Base-by-base conservation (phyloP, 23 tunicate genomes). In the Ascidia mentula region DNA sequence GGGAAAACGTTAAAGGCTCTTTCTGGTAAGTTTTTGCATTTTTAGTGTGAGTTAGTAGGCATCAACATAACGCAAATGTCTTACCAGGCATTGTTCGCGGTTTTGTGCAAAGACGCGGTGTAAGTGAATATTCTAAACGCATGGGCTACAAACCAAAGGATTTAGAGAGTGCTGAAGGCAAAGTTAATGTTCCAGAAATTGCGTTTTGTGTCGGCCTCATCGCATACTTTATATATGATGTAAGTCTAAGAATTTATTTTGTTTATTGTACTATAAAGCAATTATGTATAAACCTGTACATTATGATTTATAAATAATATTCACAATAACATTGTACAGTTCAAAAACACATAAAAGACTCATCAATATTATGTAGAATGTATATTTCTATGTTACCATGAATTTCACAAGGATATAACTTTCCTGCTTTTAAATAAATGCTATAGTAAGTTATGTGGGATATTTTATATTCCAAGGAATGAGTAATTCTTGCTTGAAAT, bases 111-210 rank as follows among this genome's bases (percentile, higher is more conserved):
- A 53, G 24, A 53, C 65, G 65, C 13, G 65, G 65, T 9, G 13
- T 53, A 3, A 53, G 65, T 53, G 65, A 53, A 53, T 53, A 53
- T 53, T 53, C 65, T 28, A 53, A 53, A 9, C 65, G 65, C 13
- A 53, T 53, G 65, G 65, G 65, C 1, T 53, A 53, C 13, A 53
- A 53, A 53, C 65, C 65, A 6, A 53, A 53, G 24, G 65, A 9
- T 1, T 1, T 9, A 53, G 28, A 53, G 1, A n/a, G n/a, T n/a
- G 65, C 24, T 9, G 65, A 53, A 53, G 65, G 65, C 22, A 26
- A 28, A 53, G 65, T 53, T 20, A 53, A 53, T 53, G 65, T 53
- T 53, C 65, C 65, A 53, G 65, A 53, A 53, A 53, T 53, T 53
- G 22, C 24, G 13, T 9, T 53, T 53, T 53, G 65, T 9, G 7